Conservation (phyloP, 2,113 vertebrate genomes). For the Alexandromys fortis region DNA sequence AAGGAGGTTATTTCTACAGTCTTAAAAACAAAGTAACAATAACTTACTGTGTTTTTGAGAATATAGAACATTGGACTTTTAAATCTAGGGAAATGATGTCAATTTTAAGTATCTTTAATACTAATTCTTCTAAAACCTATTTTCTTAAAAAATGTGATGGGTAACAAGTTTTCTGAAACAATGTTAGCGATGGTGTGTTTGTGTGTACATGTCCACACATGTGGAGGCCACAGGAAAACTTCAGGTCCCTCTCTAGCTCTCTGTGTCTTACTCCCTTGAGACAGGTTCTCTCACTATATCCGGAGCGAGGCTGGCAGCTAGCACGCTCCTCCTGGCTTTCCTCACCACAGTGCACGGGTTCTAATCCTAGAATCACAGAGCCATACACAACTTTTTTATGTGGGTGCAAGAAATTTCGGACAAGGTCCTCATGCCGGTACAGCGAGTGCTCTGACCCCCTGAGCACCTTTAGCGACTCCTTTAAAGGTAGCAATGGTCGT, state of each 20-base stretch:
- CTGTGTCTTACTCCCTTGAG: neutral
- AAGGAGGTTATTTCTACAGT: neutral
- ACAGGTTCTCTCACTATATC: neutral
- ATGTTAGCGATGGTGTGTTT: neutral
- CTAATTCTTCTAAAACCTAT: constrained; percentile 24
- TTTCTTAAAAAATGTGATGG: constrained; percentile 36
- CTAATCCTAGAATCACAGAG: neutral
- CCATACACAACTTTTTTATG: too few species aligned
- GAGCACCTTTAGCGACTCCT: neutral
- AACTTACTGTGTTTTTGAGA: neutral
- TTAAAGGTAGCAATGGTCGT: constrained; percentile 29
- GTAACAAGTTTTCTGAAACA: constrained; percentile 1
- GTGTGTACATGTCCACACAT: too few species aligned
- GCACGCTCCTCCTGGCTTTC: neutral
- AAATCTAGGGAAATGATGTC: neutral
- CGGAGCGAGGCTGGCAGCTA: neutral
- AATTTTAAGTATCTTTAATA: neutral
- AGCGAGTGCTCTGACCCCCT: neutral
- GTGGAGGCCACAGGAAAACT: neutral
- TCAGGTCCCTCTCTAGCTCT: too few species aligned
- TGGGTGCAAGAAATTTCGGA: neutral
- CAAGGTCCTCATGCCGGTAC: neutral
- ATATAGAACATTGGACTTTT: neutral
- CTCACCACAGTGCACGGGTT: too few species aligned
- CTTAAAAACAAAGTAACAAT: neutral